These are phyloP conservation scores for Drosophila virilis DNA, from an alignment of 1,140 invertebrate species.

Conservation along the genomic window DNA sequence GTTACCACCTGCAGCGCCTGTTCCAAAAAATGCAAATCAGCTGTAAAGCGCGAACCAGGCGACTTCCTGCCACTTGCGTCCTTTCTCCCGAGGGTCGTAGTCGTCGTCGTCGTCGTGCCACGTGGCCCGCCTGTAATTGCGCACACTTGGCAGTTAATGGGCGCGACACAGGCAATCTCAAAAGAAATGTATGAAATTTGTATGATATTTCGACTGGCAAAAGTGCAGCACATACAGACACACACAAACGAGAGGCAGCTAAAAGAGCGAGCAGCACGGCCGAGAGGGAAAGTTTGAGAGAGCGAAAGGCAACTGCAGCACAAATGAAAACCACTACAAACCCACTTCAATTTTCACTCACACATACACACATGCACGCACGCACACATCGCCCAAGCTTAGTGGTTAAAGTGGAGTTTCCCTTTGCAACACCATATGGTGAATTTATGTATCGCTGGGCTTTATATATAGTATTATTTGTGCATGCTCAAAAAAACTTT, in stretches of 20 bases:
- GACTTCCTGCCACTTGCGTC: conserved; percentile 10
- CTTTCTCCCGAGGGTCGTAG: not conserved
- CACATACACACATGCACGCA: not conserved
- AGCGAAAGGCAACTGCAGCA: not conserved
- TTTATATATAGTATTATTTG: not conserved
- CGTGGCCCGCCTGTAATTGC: conserved; percentile 64
- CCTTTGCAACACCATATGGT: not conserved
- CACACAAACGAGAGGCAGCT: not conserved
- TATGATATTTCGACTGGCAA: conserved; percentile 58
- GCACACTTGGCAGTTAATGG: conserved; percentile 78
- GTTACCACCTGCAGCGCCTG: conserved; percentile 57
- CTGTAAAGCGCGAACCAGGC: conserved; percentile 56
- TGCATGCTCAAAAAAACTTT: not conserved
- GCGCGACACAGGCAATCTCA: conserved; percentile 74
- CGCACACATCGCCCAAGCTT: not conserved
- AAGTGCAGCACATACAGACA: conserved; percentile 60
- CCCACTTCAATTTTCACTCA: conserved; percentile 18
- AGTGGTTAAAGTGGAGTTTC: not conserved
- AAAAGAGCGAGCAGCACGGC: not conserved
- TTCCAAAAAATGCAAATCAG: conserved; percentile 74
- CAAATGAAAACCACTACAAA: conserved; percentile 15
- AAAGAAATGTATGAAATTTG: conserved; percentile 80
- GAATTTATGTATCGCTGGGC: conserved; percentile 1
- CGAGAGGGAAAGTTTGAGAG: not conserved
- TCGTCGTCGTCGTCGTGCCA: conserved; percentile 1